phyloP scores from a whole-genome alignment of 92 coral and sea anemone genomes.

The Epizoanthus illoricatus region DNA sequence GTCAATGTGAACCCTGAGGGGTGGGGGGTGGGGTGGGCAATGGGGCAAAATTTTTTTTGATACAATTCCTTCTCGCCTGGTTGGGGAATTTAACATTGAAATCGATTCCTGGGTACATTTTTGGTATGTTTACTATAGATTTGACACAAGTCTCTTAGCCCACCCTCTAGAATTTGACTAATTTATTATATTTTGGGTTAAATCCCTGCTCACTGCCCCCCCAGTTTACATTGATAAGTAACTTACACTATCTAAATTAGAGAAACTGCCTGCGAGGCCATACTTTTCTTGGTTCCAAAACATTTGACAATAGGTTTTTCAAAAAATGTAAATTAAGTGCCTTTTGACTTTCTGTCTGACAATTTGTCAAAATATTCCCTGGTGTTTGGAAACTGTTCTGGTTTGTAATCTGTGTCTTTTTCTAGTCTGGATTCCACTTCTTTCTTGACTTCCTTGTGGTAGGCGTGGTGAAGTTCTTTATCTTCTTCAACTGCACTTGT shows the following conservation, averaged over 20 bases:
- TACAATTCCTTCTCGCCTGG: too few relatives aligned
- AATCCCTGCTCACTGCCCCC: too few relatives aligned
- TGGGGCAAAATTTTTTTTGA: too few relatives aligned
- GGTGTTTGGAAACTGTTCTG: constrained; percentile 85
- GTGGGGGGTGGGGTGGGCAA: too few relatives aligned
- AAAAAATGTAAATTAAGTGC: neutral
- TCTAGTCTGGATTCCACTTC: constrained; percentile 77
- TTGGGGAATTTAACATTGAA: too few relatives aligned
- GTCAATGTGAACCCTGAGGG: too few relatives aligned
- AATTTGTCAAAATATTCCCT: constrained; percentile 79
- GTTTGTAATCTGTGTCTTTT: constrained; percentile 79
- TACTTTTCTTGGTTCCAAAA: neutral
- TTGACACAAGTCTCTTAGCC: too few relatives aligned
- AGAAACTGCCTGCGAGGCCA: neutral
- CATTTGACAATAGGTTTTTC: neutral
- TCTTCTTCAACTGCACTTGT: constrained; percentile 71
- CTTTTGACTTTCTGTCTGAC: constrained; percentile 41
- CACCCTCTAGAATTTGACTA: too few relatives aligned
- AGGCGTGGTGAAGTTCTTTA: constrained; percentile 65
- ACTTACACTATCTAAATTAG: constrained; percentile 26
- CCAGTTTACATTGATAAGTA: neutral
- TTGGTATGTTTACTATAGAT: too few relatives aligned
- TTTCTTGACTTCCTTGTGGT: constrained; percentile 76
- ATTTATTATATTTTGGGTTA: too few relatives aligned
- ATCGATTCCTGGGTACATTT: too few relatives aligned